Evolutionary conservation across 1,140 invertebrate species (phyloP), one percentile per base, ranked within the genome.

Genomic region (Sipha flava): DNA sequence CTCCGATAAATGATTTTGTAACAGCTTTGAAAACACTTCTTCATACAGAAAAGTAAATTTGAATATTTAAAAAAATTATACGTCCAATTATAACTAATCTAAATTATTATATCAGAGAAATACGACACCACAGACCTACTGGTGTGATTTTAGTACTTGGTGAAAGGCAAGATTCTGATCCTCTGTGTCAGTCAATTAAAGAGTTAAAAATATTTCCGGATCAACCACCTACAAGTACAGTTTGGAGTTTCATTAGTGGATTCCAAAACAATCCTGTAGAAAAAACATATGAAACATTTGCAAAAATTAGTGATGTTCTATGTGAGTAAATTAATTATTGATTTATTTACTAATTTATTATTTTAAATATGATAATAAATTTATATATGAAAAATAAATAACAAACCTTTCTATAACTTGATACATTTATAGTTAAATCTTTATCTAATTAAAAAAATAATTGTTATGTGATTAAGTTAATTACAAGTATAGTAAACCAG

Each of bases 171-270:
- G 90, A 91, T 81, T 87, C 88, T n/a, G 88, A 91, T 83, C 89
- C 90, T 43, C 83, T 95, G 57, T 91, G 92, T 79, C 91, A 90
- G 83, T 95, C 94, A 0, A 95, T 96, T 84, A 92, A 93, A 40
- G 93, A 95, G 82, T 86, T 96, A 43, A 90, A 95, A 83, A 87
- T 96, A 45, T 92, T 94, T 86, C 88, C 90, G 80, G 91, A 94
- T 70, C 89, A 90, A 81, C 86, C 88, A 9, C 87, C 90, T 0
- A 86, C 91, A 85, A 75, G 66, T 49, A 88, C 89, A 70, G 87
- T 91, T 16, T 90, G 91, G 92, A 90, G 89, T 82, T 88, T 93
- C 82, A 88, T 92, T 9, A 89, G 88, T 34, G 91, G 92, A 85
- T 87, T 93, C 40, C 90, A 90, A 31, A 86, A 92, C 83, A 88